A percentile compares a stretch with the other conserved stretches of the same genome.
phyloP scores from a whole-genome alignment of 2,888 invertebrate genomes.

The Spilosoma lubricipeda region DNA sequence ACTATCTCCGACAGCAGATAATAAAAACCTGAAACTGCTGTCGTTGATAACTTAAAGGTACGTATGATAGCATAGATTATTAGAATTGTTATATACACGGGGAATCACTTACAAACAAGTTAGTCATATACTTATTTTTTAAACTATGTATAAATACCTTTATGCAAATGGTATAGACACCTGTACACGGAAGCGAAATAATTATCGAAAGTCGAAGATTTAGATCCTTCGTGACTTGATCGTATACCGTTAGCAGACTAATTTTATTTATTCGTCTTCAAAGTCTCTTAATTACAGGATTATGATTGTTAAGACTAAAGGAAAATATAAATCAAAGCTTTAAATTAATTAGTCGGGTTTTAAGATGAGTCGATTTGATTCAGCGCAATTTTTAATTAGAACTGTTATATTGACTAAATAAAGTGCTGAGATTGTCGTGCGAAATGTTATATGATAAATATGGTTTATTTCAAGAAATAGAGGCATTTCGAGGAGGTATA shows the following conservation, averaged over 20 bases:
- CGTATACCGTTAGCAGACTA: slow-evolving; percentile 31
- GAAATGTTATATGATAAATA: neutral
- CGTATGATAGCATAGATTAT: neutral
- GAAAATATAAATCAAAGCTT: slow-evolving; percentile 42
- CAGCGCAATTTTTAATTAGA: slow-evolving; percentile 12
- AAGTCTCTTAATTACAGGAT: slow-evolving; percentile 33
- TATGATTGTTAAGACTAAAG: slow-evolving; percentile 35
- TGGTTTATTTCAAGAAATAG: neutral
- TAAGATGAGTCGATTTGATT: slow-evolving; percentile 26
- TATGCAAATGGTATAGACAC: neutral
- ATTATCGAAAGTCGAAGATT: neutral
- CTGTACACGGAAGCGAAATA: slow-evolving; percentile 1
- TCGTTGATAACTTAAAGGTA: too few species aligned
- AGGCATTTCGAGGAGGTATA: too few species aligned
- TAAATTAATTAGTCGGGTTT: slow-evolving; percentile 35
- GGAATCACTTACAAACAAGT: neutral
- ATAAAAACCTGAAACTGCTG: too few species aligned
- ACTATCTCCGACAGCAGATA: too few species aligned
- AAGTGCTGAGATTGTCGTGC: neutral
- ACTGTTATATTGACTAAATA: slow-evolving; percentile 13
- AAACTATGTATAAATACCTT: neutral
- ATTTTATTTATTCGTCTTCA: slow-evolving; percentile 15
- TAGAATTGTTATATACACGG: neutral
- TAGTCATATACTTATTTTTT: neutral
- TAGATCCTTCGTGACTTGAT: slow-evolving; percentile 28